These are phyloP conservation scores for Chironex yamaguchii DNA, from an alignment of 30 jellyfish, hydroid and myxozoan species.

Conservation along the genomic window DNA sequence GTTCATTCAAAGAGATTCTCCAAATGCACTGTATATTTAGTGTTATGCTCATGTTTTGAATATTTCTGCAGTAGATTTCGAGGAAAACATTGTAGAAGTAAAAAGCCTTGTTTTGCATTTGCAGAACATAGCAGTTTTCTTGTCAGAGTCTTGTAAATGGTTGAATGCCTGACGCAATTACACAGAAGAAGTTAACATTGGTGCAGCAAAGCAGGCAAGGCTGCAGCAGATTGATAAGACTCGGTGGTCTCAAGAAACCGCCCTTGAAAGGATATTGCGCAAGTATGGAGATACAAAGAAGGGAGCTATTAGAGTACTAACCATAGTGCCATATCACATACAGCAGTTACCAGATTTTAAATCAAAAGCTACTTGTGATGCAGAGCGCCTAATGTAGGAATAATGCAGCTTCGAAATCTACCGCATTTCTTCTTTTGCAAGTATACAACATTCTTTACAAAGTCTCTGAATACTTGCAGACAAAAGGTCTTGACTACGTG, in stretches of 20 bases:
- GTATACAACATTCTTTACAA: background rate
- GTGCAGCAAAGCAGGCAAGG: conserved; percentile 5
- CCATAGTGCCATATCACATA: background rate
- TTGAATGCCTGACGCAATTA: conserved; percentile 30
- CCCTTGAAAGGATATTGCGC: conserved; percentile 10
- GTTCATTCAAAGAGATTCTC: too few relatives aligned
- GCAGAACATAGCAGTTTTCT: conserved; percentile 27
- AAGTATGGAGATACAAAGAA: conserved; percentile 5
- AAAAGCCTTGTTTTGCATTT: conserved; percentile 33
- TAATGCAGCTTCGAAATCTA: background rate
- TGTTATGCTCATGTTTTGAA: too few relatives aligned
- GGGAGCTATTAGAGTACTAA: background rate
- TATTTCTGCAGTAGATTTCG: too few relatives aligned
- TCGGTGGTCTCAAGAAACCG: background rate
- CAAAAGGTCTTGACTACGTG: conserved; percentile 45
- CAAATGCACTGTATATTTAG: too few relatives aligned
- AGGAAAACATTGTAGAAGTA: conserved; percentile 12
- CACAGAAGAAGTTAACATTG: background rate
- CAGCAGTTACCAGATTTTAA: background rate
- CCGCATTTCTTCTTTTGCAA: background rate
- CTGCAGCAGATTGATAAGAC: conserved; percentile 10
- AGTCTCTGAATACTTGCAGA: conserved; percentile 24
- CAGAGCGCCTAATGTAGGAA: background rate
- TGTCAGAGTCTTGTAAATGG: conserved; percentile 22
- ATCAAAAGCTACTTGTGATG: conserved; percentile 8